A percentile compares a stretch with the other conserved stretches of the same genome.
Evolutionary conservation across 1,140 invertebrate species (phyloP).

Genomic region (Drosophila ficusphila): DNA sequence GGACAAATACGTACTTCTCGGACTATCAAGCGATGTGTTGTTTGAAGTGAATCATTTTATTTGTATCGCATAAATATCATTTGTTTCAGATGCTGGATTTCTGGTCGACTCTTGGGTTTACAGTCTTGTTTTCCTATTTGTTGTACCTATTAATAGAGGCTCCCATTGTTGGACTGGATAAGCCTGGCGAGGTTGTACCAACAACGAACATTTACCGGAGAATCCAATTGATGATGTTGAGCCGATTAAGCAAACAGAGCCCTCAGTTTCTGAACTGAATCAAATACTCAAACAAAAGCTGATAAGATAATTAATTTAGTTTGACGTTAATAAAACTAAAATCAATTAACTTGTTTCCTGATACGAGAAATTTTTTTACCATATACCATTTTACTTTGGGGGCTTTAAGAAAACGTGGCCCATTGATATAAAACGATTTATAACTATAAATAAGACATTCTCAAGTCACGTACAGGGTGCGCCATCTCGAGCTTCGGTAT

Average conservation of each 20-base stretch:
- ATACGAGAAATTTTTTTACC: too few relatives aligned
- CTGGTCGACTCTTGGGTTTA: constrained; percentile 44
- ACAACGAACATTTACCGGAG: too few relatives aligned
- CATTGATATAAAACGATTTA: too few relatives aligned
- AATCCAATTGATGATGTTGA: too few relatives aligned
- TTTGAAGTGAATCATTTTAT: background rate
- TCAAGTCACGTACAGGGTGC: too few relatives aligned
- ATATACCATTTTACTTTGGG: too few relatives aligned
- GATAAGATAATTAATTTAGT: background rate
- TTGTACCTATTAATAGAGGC: constrained; percentile 47
- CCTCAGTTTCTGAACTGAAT: background rate
- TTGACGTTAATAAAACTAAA: too few relatives aligned
- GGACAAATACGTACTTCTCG: background rate
- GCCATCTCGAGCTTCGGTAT: too few relatives aligned
- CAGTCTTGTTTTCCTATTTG: constrained; percentile 26
- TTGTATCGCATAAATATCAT: background rate
- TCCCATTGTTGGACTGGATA: constrained; percentile 12
- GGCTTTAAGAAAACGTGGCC: too few relatives aligned
- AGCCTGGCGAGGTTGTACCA: too few relatives aligned
- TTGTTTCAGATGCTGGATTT: constrained; percentile 32
- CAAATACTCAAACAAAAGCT: too few relatives aligned
- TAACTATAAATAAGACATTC: too few relatives aligned
- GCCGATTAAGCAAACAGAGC: background rate
- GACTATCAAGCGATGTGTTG: background rate
- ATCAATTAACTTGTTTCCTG: background rate